Evolutionary conservation across 2,888 invertebrate species (phyloP), one percentile per base, ranked within the genome.

Genomic region (Danaus chrysippus): DNA sequence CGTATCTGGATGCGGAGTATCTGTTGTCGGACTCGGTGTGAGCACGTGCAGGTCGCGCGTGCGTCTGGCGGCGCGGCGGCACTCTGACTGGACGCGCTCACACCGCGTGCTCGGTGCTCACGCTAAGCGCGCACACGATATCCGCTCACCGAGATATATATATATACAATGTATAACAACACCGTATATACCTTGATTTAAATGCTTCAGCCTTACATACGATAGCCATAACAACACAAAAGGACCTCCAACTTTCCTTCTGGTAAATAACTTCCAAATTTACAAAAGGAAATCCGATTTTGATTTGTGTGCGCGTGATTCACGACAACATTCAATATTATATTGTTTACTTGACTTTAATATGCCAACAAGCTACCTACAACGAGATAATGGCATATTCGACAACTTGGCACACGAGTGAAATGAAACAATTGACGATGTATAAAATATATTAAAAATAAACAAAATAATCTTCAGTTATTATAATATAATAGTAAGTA

Each of bases 61-160:
- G 91, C 87, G 89, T 86, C 87, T 87, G 76, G 76, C 74, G 74
- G 87, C 90, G 91, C 91, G 91, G 90, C 91, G 90, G 89, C 91
- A 90, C 87, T 89, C 86, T 86, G 91, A 91, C 91, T 89, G 91
- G 91, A 77, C 88, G 90, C 87, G 89, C 87, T 83, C 83, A 83
- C 81, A 83, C 86, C 83, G 86, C 86, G 85, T 75, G 78, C 84
- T 82, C 81, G 11, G 85, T 75, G 78, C 84, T 82, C 81, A 49
- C 49, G 49, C 84, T 82, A 81, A 77, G 82, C 82, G 84, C 82
- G 83, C 83, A 86, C 82, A 83, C 86, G 85, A 81, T 85, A 83
- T 82, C 84, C 87, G 81, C 84, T 86, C 85, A 81, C 85, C 79
- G 77, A 74, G 73, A 80, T 86, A 84, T 84, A 86, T 85, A 84